Conservation (phyloP, 1,140 invertebrate species). For the Lasaia peninsularis region DNA sequence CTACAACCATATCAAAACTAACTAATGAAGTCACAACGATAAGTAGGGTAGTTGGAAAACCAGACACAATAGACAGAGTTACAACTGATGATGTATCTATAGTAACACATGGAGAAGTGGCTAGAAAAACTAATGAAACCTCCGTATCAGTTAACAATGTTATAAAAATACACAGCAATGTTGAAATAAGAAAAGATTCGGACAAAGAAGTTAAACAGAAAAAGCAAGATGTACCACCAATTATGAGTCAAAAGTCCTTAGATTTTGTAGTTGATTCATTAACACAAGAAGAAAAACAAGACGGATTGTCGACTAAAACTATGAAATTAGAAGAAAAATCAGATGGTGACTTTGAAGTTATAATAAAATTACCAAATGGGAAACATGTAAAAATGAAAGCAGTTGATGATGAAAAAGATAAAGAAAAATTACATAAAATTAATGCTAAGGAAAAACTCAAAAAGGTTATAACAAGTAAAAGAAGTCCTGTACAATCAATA, state of each 20-base stretch:
- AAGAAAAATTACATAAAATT: constrained; percentile 21
- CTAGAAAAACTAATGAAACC: constrained; percentile 38
- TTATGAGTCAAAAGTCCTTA: constrained; percentile 65
- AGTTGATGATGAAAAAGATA: constrained; percentile 40
- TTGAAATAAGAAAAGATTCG: constrained; percentile 51
- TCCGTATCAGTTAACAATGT: constrained; percentile 60
- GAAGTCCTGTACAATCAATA: constrained; percentile 32
- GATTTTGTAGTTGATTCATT: constrained; percentile 64
- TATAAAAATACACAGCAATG: constrained; percentile 58
- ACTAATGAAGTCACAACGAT: constrained; percentile 68
- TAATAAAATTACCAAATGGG: constrained; percentile 54
- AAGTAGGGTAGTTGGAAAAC: constrained; percentile 54
- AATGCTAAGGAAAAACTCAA: constrained; percentile 54
- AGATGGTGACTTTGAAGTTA: constrained; percentile 51
- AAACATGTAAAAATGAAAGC: constrained; percentile 54
- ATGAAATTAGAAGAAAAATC: constrained; percentile 23
- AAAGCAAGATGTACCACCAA: constrained; percentile 45
- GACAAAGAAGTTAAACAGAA: constrained; percentile 33
- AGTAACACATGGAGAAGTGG: constrained; percentile 32
- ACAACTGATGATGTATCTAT: constrained; percentile 38
- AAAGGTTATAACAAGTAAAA: constrained; percentile 30
- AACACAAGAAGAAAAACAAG: constrained; percentile 37
- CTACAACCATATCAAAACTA: constrained; percentile 63
- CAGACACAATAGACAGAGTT: constrained; percentile 41
- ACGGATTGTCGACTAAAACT: constrained; percentile 29